Evolutionary conservation across 2,797 vertebrate genomes (phyloP).

Genomic region (Vipera latastei): DNA sequence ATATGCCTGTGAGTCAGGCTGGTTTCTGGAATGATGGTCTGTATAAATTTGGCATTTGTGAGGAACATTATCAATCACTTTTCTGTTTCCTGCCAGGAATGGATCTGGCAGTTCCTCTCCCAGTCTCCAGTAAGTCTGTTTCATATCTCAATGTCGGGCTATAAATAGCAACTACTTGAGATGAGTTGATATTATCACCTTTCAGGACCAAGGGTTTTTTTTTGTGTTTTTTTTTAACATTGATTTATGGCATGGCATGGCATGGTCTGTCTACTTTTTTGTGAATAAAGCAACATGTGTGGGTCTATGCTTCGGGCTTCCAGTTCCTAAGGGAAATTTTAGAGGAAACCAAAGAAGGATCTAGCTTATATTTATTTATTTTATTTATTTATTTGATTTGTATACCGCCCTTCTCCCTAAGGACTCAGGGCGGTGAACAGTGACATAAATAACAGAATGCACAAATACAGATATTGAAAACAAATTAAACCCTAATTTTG

Average conservation of each 20-base stretch:
- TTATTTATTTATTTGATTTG: too few species aligned
- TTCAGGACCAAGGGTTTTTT: not conserved
- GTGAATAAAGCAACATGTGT: not conserved
- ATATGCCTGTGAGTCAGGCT: not conserved
- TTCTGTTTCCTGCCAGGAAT: slow-evolving; percentile 29
- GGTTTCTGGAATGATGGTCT: slow-evolving; percentile 16
- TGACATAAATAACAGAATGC: too few species aligned
- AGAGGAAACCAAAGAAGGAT: not conserved
- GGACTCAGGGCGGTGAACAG: too few species aligned
- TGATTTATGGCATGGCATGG: slow-evolving; percentile 20
- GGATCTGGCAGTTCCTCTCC: slow-evolving; percentile 29
- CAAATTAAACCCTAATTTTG: too few species aligned
- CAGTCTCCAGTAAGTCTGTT: slow-evolving; percentile 31
- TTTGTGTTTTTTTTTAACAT: slow-evolving; percentile 22
- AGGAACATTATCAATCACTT: slow-evolving; percentile 41
- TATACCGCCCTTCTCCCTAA: too few species aligned
- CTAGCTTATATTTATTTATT: too few species aligned
- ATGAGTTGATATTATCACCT: slow-evolving; percentile 42
- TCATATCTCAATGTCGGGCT: slow-evolving; percentile 43
- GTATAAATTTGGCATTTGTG: slow-evolving; percentile 27
- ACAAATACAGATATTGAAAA: too few species aligned
- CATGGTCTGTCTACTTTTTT: not conserved
- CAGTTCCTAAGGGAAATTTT: slow-evolving; percentile 1
- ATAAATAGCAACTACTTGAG: slow-evolving; percentile 27
- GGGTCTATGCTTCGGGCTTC: not conserved